Evolutionary conservation across 2,113 vertebrate genomes (phyloP).

Genomic region (Pampusana beccarii): DNA sequence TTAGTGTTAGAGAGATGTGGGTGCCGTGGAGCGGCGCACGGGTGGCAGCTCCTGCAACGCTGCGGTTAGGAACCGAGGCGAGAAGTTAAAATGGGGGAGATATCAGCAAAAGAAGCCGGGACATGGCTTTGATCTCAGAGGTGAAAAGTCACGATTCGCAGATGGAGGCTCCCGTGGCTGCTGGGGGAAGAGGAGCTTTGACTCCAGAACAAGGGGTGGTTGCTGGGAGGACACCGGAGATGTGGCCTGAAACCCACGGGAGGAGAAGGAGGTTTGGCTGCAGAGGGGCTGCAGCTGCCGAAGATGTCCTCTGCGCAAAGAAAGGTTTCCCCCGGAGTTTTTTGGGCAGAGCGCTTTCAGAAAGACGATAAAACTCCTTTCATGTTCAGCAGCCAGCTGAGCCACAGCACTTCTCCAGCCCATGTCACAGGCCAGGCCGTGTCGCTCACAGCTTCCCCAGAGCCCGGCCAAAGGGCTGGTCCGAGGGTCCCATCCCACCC

Average conservation of each 20-base stretch:
- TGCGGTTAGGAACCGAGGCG: neutral
- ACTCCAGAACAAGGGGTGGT: neutral
- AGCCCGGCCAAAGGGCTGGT: accelerated
- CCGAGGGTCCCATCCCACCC: neutral
- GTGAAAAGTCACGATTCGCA: neutral
- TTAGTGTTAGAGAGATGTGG: neutral
- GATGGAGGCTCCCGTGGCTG: neutral
- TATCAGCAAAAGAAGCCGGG: neutral
- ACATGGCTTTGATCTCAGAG: neutral
- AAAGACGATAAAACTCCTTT: neutral
- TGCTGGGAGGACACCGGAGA: neutral
- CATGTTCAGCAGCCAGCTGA: neutral
- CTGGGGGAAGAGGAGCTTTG: neutral
- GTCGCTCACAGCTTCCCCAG: neutral
- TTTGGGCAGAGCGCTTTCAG: neutral
- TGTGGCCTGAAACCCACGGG: neutral
- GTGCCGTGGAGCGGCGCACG: accelerated
- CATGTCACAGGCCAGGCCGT: neutral
- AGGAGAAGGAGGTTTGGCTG: neutral
- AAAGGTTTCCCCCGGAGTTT: neutral
- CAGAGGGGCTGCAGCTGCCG: neutral
- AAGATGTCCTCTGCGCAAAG: no score
- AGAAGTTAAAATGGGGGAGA: neutral
- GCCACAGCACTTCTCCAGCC: neutral
- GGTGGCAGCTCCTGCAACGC: neutral